Percentiles rank a stretch among this genome's conserved stretches.
phyloP scores from a whole-genome alignment of 2,113 vertebrate genomes.

The Scytalopus superciliaris region DNA sequence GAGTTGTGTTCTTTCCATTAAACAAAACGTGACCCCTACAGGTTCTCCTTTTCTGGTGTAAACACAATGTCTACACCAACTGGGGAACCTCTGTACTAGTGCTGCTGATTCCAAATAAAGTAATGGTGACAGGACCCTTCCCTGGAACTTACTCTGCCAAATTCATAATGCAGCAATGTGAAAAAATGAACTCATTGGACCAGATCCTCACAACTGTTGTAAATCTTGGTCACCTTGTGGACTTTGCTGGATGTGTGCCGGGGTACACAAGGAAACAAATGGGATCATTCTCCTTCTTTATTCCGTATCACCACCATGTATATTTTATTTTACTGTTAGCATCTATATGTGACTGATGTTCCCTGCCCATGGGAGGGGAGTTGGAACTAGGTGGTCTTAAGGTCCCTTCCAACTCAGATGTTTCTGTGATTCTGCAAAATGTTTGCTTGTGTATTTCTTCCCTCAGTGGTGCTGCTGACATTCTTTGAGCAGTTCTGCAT shows the following conservation, averaged over 20 bases:
- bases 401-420: not conserved
- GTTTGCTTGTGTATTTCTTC: not conserved
- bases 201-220: not conserved
- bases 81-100: not conserved
- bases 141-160: not conserved
- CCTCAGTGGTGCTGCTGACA: not conserved
- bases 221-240: not conserved
- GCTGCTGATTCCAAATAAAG: constrained; percentile 47
- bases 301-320: not conserved
- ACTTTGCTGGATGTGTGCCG: not conserved
- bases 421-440: not conserved
- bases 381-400: not conserved
- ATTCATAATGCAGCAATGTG: not conserved
- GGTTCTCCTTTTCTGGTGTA: constrained; percentile 55
- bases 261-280: not conserved
- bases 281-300: not conserved
- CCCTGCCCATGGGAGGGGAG: not conserved
- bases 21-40: not conserved
- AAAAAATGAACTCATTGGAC: constrained; percentile 15
- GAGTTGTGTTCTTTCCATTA: constrained; percentile 37
- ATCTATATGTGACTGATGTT: not conserved
- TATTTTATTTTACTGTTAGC: not conserved
- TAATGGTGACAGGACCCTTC: constrained; percentile 6
- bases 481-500: not conserved
- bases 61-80: not conserved